Base-by-base conservation (phyloP, 2,797 vertebrate species). In the Nannoperca australis region DNA sequence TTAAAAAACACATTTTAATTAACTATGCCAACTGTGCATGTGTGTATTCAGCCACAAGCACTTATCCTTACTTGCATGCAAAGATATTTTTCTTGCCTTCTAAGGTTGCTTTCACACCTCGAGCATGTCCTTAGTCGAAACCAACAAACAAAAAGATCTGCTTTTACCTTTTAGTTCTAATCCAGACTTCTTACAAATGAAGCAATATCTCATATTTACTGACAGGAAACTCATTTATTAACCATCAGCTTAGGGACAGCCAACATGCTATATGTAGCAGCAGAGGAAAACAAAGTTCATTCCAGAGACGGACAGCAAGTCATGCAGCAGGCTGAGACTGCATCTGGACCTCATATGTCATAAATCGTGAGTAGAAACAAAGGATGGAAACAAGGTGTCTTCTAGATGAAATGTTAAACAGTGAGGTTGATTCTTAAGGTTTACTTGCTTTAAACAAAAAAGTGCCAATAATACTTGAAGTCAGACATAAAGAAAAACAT, bases 241-340 rank as follows among this genome's bases (percentile, higher is more conserved):
- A n/a, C n/a, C n/a, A n/a, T n/a, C n/a, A n/a, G n/a, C n/a, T n/a
- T n/a, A n/a, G n/a, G n/a, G 34, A n/a, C 30, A 5, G n/a, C 9
- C 36, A 36, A 36, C 18, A n/a, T 20, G 7, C 18, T 49, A 12
- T 13, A 50, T 34, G 27, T 60, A 61, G 53, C 34, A 44, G 40
- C 32, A 10, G 65, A 50, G 18, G 7, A 53, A 50, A 58, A 51
- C 14, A 24, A 45, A 3, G 12, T 50, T 62, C 27, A 63, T 53
- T 59, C 45, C 32, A 45, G 47, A 58, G 61, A 55, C 10, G 20
- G 42, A 59, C 54, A 44, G 47, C 11, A 18, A 53, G 27, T 61
- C 64, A 67, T 44, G 73, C 68, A 42, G 55, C 42, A 27, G 22
- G 22, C 18, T 63, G 30, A 71, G 50, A 44, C 5, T 4, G 24